phyloP scores from a whole-genome alignment of 2,888 invertebrate genomes.

The Eristalis arbustorum region DNA sequence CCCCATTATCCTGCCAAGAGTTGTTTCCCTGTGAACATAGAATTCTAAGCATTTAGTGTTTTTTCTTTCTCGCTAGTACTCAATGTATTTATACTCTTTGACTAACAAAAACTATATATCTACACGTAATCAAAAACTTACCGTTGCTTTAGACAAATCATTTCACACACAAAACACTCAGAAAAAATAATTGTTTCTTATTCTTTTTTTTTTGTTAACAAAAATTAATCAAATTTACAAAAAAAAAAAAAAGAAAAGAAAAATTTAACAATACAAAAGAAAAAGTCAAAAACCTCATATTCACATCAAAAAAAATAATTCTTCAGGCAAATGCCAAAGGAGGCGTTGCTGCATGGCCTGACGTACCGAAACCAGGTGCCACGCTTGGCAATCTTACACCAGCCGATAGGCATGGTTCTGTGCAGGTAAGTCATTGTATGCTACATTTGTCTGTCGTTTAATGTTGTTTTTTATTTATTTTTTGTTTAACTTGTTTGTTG shows the following conservation, averaged over 20 bases:
- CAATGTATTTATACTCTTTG: neutral
- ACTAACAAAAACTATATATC: slow-evolving; percentile 32
- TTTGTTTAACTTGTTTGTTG: slow-evolving; percentile 26
- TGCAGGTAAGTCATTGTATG: slow-evolving; percentile 87
- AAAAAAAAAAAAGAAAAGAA: slow-evolving; percentile 12
- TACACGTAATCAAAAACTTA: slow-evolving; percentile 16
- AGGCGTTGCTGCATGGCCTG: slow-evolving; percentile 91
- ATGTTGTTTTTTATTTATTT: neutral
- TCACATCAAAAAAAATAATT: slow-evolving; percentile 61
- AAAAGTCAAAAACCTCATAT: neutral
- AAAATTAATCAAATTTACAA: slow-evolving; percentile 23
- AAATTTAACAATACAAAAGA: slow-evolving; percentile 52
- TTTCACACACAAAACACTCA: slow-evolving; percentile 24
- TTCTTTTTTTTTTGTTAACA: slow-evolving; percentile 21
- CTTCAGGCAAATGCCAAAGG: slow-evolving; percentile 83
- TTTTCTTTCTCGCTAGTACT: neutral
- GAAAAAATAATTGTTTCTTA: neutral
- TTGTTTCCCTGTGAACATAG: slow-evolving; percentile 27
- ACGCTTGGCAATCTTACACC: slow-evolving; percentile 93
- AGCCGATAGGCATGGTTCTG: slow-evolving; percentile 97
- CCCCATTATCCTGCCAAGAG: neutral
- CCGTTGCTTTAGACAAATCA: slow-evolving; percentile 35
- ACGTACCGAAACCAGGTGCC: slow-evolving; percentile 90
- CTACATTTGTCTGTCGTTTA: slow-evolving; percentile 46
- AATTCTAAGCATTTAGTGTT: neutral